Conservation (phyloP, 2,797 vertebrate species). For the Macroramphosus scolopax region DNA sequence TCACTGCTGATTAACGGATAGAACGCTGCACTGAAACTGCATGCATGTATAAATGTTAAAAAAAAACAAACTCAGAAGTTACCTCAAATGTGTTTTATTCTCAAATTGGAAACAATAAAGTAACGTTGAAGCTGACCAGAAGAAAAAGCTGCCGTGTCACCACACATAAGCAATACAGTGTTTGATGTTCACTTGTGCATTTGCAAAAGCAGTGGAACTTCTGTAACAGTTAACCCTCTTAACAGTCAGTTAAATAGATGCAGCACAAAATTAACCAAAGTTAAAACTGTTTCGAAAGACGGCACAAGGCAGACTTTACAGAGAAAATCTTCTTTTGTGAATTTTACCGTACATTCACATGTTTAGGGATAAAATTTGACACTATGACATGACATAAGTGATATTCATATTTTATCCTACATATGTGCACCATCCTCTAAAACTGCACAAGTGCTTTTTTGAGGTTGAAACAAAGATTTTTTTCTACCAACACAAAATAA, state of each 20-base stretch:
- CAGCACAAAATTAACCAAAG: constrained; percentile 23
- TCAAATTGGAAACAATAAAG: constrained; percentile 19
- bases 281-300: constrained; percentile 17
- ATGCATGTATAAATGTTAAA: neutral
- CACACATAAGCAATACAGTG: constrained; percentile 13
- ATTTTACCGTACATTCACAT: neutral
- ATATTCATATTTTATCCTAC: neutral
- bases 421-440: neutral
- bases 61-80: constrained; percentile 1
- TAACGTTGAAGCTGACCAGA: constrained; percentile 10
- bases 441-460: neutral
- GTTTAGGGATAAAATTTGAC: neutral
- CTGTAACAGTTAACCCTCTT: too few species aligned
- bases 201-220: constrained; percentile 24
- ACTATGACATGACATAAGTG: neutral
- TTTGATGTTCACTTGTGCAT: constrained; percentile 17
- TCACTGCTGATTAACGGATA: too few species aligned
- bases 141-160: constrained; percentile 1
- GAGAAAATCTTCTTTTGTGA: neutral
- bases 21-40: too few species aligned
- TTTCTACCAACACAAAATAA: constrained; percentile 2
- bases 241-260: constrained; percentile 39
- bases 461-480: neutral
- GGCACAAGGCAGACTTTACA: constrained; percentile 1
- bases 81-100: constrained; percentile 43